A percentile compares a stretch with the other conserved stretches of the same genome.
Evolutionary conservation across 2,888 invertebrate genomes (phyloP).

Genomic region (Amblyjoppa proteus): DNA sequence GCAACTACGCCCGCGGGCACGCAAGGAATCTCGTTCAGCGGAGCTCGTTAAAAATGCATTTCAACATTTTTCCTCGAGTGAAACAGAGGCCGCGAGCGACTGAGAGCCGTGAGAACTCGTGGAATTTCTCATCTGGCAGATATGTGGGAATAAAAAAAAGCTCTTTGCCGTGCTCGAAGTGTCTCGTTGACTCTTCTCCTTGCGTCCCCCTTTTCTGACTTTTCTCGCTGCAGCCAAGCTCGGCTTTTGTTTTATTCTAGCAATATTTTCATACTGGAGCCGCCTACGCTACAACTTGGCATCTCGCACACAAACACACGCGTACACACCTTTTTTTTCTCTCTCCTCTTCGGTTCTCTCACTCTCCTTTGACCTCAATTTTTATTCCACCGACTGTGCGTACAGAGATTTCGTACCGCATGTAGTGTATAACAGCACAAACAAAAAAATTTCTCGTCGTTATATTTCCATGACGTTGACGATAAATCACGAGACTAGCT

Average conservation of each 20-base stretch:
- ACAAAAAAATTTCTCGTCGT: not conserved
- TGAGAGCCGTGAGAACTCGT: conserved; percentile 24
- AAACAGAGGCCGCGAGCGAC: not conserved
- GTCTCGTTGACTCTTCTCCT: conserved; percentile 48
- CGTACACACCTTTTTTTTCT: not conserved
- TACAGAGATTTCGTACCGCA: not conserved
- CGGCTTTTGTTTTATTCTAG: conserved; percentile 41
- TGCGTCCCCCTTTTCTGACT: conserved; percentile 32
- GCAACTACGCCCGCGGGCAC: conserved; percentile 9
- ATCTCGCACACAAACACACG: not conserved
- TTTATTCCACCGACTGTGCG: not conserved
- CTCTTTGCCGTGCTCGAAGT: conserved; percentile 43
- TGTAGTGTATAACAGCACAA: not conserved
- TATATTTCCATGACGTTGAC: not conserved
- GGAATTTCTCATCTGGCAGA: conserved; percentile 49
- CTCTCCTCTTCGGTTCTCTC: conserved; percentile 17
- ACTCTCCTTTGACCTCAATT: conserved; percentile 37
- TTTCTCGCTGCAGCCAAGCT: conserved; percentile 11
- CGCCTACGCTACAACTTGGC: not conserved
- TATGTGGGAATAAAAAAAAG: conserved; percentile 51
- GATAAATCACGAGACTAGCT: conserved; percentile 25
- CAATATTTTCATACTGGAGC: conserved; percentile 34
- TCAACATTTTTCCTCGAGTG: conserved; percentile 51
- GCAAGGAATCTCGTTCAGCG: conserved; percentile 32
- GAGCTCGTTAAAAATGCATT: conserved; percentile 61